A percentile compares a stretch with the other conserved stretches of the same genome.
Evolutionary conservation across 2,888 invertebrate species (phyloP).

Genomic region (Corbicula japonica): DNA sequence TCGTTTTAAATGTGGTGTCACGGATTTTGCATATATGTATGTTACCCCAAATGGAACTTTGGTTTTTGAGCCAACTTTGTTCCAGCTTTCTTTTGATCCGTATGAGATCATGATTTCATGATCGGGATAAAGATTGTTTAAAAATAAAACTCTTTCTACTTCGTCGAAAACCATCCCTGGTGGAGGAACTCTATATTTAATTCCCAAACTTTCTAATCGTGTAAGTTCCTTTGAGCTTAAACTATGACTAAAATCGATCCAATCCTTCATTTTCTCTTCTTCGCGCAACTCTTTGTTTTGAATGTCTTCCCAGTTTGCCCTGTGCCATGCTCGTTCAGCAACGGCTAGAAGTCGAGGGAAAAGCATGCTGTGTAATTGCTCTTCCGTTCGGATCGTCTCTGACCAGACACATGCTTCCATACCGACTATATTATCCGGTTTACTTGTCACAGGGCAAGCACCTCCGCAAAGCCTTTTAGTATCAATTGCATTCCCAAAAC

Average conservation of each 20-base stretch:
- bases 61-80: neutral
- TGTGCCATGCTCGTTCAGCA: slow-evolving; percentile 84
- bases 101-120: slow-evolving; percentile 11
- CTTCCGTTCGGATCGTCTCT: slow-evolving; percentile 72
- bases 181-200: slow-evolving; percentile 75
- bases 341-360: slow-evolving; percentile 80
- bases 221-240: slow-evolving; percentile 74
- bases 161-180: slow-evolving; percentile 73
- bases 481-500: slow-evolving; percentile 71
- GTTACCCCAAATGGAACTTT: neutral
- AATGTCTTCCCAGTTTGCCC: slow-evolving; percentile 79
- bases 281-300: slow-evolving; percentile 31
- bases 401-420: slow-evolving; percentile 82
- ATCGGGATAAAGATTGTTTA: slow-evolving; percentile 52
- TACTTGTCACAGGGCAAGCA: slow-evolving; percentile 71
- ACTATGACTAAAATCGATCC: slow-evolving; percentile 73
- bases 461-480: slow-evolving; percentile 68
- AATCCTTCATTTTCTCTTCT: slow-evolving; percentile 63
- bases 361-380: slow-evolving; percentile 75
- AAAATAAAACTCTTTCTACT: slow-evolving; percentile 30
- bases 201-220: slow-evolving; percentile 69
- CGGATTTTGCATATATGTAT: neutral
- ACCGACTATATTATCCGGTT: slow-evolving; percentile 81
- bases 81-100: slow-evolving; percentile 4
- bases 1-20: slow-evolving; percentile 7